A percentile compares a stretch with the other conserved stretches of the same genome.
Evolutionary conservation across 2,113 vertebrate genomes (phyloP).

Genomic region (Isurus oxyrinchus): DNA sequence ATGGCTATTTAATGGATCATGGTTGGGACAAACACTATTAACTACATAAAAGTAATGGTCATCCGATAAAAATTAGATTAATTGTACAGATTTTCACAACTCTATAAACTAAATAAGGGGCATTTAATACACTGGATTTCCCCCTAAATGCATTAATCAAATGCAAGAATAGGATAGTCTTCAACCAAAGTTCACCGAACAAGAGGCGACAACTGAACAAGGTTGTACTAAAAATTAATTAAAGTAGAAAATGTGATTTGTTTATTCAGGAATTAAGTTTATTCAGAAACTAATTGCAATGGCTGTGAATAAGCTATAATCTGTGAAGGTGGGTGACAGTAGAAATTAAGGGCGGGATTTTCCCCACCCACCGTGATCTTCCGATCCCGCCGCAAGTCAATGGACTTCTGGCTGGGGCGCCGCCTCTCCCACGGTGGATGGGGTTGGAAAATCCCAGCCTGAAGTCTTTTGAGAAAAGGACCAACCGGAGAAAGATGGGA

Average conservation of each 20-base stretch:
- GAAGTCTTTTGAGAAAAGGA: neutral
- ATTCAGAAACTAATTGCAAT: neutral
- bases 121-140: neutral
- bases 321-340: neutral
- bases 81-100: neutral
- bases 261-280: neutral
- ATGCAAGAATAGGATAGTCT: neutral
- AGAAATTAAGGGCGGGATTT: neutral
- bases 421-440: too few species aligned
- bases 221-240: neutral
- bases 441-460: too few species aligned
- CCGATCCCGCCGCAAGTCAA: too few species aligned
- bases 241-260: neutral
- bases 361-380: too few species aligned
- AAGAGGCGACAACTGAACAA: neutral
- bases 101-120: neutral
- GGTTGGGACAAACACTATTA: neutral
- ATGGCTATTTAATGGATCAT: neutral
- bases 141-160: neutral
- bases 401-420: too few species aligned
- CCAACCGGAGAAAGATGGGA: neutral
- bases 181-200: neutral
- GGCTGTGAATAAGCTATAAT: neutral
- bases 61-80: neutral
- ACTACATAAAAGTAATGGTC: neutral